Evolutionary conservation across 1,140 invertebrate genomes (phyloP).

Genomic region (Cydia splendana): DNA sequence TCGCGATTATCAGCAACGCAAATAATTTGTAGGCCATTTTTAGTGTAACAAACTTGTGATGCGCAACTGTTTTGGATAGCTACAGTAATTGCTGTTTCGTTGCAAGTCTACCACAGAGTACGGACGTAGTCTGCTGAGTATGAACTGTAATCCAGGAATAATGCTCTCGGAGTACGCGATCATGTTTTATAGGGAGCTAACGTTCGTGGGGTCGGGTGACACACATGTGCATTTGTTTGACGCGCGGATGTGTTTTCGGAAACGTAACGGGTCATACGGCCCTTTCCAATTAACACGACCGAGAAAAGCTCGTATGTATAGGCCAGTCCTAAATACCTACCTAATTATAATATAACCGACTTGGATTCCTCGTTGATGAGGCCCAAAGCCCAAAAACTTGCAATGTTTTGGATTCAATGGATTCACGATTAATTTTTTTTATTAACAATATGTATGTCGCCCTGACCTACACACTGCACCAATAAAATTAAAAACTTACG

Average conservation of each 20-base stretch:
- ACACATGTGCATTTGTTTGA: conserved; percentile 73
- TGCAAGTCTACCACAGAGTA: too few species aligned
- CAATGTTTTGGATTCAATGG: too few species aligned
- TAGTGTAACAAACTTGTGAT: not conserved
- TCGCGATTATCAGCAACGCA: conserved; percentile 37
- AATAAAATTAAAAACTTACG: conserved; percentile 1
- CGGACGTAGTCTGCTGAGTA: not conserved
- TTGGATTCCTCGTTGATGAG: not conserved
- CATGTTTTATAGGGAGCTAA: conserved; percentile 59
- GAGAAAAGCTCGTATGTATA: conserved; percentile 53
- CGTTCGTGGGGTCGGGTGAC: conserved; percentile 51
- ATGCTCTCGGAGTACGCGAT: conserved; percentile 36
- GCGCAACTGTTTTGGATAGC: too few species aligned
- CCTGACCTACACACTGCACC: too few species aligned
- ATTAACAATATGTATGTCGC: too few species aligned
- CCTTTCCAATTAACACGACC: conserved; percentile 66
- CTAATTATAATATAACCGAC: not conserved
- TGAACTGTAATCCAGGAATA: conserved; percentile 54
- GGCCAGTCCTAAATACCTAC: conserved; percentile 33
- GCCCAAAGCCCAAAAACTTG: too few species aligned
- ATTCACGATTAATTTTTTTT: too few species aligned
- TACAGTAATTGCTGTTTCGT: not conserved
- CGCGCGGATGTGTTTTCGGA: conserved; percentile 63
- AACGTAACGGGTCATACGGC: conserved; percentile 68
- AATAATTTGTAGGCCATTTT: conserved; percentile 41